phyloP scores from a whole-genome alignment of 2,797 vertebrate genomes.

The Argentina silus region DNA sequence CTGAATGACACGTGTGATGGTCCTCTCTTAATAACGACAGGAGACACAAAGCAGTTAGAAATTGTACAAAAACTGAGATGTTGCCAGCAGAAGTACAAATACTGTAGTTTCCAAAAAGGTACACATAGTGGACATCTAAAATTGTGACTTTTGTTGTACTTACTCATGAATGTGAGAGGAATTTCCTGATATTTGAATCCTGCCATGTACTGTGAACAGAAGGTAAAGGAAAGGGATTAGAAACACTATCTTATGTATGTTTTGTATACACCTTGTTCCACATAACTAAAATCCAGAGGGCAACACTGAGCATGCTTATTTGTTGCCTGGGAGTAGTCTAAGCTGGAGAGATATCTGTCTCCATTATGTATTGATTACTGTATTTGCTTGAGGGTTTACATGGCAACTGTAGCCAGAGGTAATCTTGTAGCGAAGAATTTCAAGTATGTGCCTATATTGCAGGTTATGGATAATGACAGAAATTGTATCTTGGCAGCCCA shows the following conservation, averaged over 20 bases:
- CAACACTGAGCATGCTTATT: neutral
- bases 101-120: neutral
- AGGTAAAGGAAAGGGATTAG: neutral
- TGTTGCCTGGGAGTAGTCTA: neutral
- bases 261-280: neutral
- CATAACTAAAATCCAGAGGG: neutral
- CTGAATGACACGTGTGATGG: conserved; percentile 55
- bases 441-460: conserved; percentile 23
- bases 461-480: neutral
- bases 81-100: neutral
- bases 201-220: conserved; percentile 82
- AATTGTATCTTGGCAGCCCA: conserved; percentile 9
- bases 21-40: conserved; percentile 58
- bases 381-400: neutral
- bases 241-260: neutral
- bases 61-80: neutral
- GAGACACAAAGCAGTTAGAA: conserved; percentile 28
- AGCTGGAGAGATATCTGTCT: neutral
- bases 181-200: conserved; percentile 93
- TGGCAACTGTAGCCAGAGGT: neutral
- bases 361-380: neutral
- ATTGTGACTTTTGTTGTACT: conserved; percentile 62
- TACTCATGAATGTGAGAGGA: conserved; percentile 90
- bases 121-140: neutral
- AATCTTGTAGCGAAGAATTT: neutral